Conservation (phyloP, 2,113 vertebrate genomes). For the Pimephales promelas region DNA sequence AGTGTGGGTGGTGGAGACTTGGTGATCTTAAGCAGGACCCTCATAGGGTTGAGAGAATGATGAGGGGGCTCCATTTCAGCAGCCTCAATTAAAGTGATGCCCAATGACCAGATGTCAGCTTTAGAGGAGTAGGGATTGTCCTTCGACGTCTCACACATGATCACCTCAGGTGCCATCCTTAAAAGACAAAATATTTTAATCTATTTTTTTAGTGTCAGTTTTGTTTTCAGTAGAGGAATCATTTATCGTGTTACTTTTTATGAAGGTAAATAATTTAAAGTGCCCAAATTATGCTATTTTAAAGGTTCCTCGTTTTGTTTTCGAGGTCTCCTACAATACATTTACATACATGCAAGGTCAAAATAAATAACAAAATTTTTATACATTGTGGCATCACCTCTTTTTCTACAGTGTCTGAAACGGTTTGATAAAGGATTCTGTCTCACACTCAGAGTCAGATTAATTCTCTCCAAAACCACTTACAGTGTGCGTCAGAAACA, state of each 20-base stretch:
- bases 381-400: no score
- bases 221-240: neutral
- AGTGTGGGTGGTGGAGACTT: constrained; percentile 71
- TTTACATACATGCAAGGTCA: no score
- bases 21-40: constrained; percentile 74
- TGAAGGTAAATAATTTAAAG: no score
- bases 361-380: no score
- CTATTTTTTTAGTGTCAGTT: neutral
- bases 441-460: no score
- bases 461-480: no score
- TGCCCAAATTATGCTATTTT: neutral
- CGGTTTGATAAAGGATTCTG: no score
- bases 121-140: constrained; percentile 72
- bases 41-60: constrained; percentile 76
- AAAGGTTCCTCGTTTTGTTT: neutral
- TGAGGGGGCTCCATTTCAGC: constrained; percentile 77
- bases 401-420: no score
- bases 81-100: constrained; percentile 76
- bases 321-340: no score
- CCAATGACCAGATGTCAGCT: constrained; percentile 78
- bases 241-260: neutral
- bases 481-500: no score
- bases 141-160: constrained; percentile 75
- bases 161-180: constrained; percentile 80
- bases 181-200: neutral